phyloP scores from a whole-genome alignment of 2,888 invertebrate genomes.

The Pterostichus niger region DNA sequence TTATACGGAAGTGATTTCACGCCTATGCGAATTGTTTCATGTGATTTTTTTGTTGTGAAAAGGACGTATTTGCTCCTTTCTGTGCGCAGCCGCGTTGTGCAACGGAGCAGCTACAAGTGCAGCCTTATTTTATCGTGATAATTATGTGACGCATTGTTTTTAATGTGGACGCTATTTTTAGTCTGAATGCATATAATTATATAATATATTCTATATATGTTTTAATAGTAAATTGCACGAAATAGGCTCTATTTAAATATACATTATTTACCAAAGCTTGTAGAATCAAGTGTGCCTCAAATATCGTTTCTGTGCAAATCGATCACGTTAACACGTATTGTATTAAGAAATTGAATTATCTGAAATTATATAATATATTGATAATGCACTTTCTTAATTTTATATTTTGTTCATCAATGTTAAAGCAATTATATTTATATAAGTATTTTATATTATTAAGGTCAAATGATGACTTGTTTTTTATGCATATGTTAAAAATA shows the following conservation, averaged over 20 bases:
- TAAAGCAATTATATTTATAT: conserved; percentile 62
- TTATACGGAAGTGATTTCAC: conserved; percentile 79
- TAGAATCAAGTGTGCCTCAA: conserved; percentile 64
- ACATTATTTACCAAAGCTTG: conserved; percentile 64
- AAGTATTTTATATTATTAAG: conserved; percentile 63
- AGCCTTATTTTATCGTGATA: conserved; percentile 65
- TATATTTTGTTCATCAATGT: conserved; percentile 62
- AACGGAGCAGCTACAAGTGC: conserved; percentile 56
- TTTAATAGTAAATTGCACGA: conserved; percentile 54
- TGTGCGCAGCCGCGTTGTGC: conserved; percentile 35
- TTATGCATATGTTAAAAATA: conserved; percentile 64
- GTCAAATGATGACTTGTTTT: conserved; percentile 53
- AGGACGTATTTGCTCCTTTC: conserved; percentile 38
- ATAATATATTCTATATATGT: conserved; percentile 56
- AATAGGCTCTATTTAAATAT: conserved; percentile 63
- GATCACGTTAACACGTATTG: conserved; percentile 48
- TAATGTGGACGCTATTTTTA: conserved; percentile 59
- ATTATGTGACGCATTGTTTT: conserved; percentile 62
- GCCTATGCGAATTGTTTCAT: conserved; percentile 6
- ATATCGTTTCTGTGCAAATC: conserved; percentile 57
- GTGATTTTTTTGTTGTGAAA: conserved; percentile 46
- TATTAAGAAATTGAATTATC: conserved; percentile 55
- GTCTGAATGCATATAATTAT: conserved; percentile 60
- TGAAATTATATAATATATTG: conserved; percentile 8
- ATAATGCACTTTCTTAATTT: conserved; percentile 53